A percentile compares a stretch with the other conserved stretches of the same genome.
Evolutionary conservation across 2,797 vertebrate genomes (phyloP).

Genomic region (Chromis chromis): DNA sequence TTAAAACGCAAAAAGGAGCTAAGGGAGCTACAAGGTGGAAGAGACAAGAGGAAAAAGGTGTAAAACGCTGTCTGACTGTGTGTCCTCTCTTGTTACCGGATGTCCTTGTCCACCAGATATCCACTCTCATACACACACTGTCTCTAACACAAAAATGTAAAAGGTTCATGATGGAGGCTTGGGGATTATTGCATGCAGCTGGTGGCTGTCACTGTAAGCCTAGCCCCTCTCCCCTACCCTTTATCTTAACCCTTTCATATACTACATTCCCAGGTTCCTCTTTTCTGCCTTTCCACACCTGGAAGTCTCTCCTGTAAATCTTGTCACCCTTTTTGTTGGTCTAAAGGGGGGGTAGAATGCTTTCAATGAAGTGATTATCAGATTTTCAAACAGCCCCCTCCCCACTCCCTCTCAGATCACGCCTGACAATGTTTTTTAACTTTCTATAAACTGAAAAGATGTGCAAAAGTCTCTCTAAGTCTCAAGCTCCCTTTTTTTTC

Average conservation of each 20-base stretch:
- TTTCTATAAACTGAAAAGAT: not conserved
- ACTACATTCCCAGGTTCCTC: conserved; percentile 37
- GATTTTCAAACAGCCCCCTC: not conserved
- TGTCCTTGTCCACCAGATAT: conserved; percentile 65
- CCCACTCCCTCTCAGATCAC: not conserved
- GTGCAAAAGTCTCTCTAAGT: not conserved
- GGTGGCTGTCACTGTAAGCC: conserved; percentile 72
- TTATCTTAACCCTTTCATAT: conserved; percentile 57
- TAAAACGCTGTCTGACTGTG: conserved; percentile 83
- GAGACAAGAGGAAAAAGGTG: conserved; percentile 72
- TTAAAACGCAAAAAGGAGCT: conserved; percentile 57
- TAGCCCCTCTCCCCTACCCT: conserved; percentile 55
- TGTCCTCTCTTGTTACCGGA: conserved; percentile 77
- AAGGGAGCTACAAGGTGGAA: conserved; percentile 55
- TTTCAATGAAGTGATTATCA: conserved; percentile 17
- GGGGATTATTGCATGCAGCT: conserved; percentile 77
- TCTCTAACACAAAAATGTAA: conserved; percentile 63
- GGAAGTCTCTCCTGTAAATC: conserved; percentile 51
- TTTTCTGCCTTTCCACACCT: conserved; percentile 47
- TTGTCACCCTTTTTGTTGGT: conserved; percentile 24
- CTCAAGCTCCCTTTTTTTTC: not conserved
- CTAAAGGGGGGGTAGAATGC: not conserved
- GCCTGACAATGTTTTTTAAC: not conserved
- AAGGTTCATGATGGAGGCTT: conserved; percentile 46
- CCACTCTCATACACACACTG: conserved; percentile 44